Conservation (phyloP, 2,113 vertebrate genomes). For the Notarius quadriscutis region DNA sequence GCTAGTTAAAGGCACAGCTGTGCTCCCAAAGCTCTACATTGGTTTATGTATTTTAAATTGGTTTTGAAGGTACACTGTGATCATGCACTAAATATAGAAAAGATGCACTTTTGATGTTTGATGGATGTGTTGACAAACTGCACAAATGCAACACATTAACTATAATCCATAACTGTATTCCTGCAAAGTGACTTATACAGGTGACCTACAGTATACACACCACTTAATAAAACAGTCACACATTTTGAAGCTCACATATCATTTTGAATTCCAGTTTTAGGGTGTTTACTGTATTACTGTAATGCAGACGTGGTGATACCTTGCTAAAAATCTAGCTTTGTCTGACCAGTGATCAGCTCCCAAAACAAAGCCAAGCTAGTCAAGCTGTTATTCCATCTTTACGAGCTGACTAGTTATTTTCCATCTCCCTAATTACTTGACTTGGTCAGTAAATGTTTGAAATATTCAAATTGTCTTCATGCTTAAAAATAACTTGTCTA, state of each 20-base stretch:
- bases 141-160: background rate
- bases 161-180: background rate
- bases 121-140: background rate
- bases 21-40: background rate
- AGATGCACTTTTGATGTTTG: background rate
- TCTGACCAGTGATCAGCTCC: background rate
- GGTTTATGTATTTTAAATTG: background rate
- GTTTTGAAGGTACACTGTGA: background rate
- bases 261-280: background rate
- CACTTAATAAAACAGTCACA: background rate
- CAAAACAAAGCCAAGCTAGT: background rate
- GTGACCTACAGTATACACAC: background rate
- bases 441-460: background rate
- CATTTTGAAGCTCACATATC: background rate
- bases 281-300: background rate
- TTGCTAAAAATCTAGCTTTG: background rate
- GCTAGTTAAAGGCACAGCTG: background rate
- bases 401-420: background rate
- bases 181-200: background rate
- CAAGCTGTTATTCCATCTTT: background rate
- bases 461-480: background rate
- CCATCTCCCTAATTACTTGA: background rate
- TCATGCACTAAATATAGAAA: background rate
- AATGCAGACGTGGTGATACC: background rate
- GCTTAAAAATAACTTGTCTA: background rate